Evolutionary conservation across 1,140 invertebrate genomes (phyloP).

Genomic region (Oreohelix idahoensis): DNA sequence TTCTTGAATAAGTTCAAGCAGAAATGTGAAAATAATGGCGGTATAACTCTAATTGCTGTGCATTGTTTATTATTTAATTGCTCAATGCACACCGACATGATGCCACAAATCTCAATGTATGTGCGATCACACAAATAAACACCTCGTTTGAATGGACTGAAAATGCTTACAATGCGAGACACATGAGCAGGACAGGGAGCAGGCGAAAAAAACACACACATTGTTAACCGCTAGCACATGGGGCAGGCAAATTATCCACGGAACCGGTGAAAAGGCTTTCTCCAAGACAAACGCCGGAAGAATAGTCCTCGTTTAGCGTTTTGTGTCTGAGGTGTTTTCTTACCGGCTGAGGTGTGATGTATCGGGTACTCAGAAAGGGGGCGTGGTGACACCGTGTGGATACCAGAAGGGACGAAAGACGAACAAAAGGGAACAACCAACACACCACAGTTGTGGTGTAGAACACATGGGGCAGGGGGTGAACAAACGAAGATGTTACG

Average conservation of each 20-base stretch:
- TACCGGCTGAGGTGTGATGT: neutral
- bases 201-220: neutral
- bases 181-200: neutral
- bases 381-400: neutral
- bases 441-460: neutral
- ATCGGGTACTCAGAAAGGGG: neutral
- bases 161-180: neutral
- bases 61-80: neutral
- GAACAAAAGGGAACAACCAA: neutral
- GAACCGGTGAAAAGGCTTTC: neutral
- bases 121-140: neutral
- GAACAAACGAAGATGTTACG: neutral
- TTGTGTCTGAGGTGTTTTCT: conserved; percentile 2
- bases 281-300: neutral
- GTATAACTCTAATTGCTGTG: neutral
- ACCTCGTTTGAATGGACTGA: neutral
- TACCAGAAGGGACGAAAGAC: neutral
- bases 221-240: neutral
- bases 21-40: neutral
- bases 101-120: neutral
- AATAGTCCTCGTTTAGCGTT: neutral
- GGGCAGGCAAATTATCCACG: neutral
- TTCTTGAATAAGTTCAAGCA: too few relatives aligned
- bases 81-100: neutral
- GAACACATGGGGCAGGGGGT: too few relatives aligned